Evolutionary conservation across 2,888 invertebrate species (phyloP), one percentile per base, ranked within the genome.

Genomic region (Sinodicranocentrus sp.): DNA sequence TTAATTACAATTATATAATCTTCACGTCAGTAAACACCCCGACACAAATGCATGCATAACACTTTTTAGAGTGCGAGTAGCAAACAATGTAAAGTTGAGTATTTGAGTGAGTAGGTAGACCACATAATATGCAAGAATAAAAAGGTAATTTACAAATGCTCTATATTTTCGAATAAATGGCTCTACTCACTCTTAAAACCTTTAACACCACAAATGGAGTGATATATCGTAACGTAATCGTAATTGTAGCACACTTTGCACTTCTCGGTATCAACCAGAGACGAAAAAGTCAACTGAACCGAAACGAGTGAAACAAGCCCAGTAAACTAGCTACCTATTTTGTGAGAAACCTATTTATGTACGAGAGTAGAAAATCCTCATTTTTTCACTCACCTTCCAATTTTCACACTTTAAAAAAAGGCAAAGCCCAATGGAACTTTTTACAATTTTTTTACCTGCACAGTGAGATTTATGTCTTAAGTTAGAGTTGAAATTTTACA

Each of bases 231-330:
- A 13, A 13, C n/a, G 6, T 52, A 13, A 21, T 21, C 48, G 25
- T 28, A 17, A n/a, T 17, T 57, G 59, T 68, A 68, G 57, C 67
- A 57, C 59, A 68, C 54, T 67, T 67, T 63, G 48, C 75, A 52
- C 76, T 57, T 76, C 19, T 61, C 78, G 71, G 78, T 68, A 68
- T 65, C 23, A 65, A 76, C 59, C 28, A 76, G 44, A 68, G 80
- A 73, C 52, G 72, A 57, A 54, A n/a, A 65, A 44, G 67, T 15
- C 72, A 82, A 73, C 80, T 82, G 73, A 82, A 82, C 80, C 80
- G 80, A 73, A 82, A 82, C 80, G 80, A 48, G 43, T 25, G 8
- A 73, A 73, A 52, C 43, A 52, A 63, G 33, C 6, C 23, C 23
- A 33, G 71, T 43, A 75, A 57, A 3, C 21, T 57, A 57, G 21